Conservation (phyloP, 2,888 invertebrate genomes). For the Melanostoma scalare region DNA sequence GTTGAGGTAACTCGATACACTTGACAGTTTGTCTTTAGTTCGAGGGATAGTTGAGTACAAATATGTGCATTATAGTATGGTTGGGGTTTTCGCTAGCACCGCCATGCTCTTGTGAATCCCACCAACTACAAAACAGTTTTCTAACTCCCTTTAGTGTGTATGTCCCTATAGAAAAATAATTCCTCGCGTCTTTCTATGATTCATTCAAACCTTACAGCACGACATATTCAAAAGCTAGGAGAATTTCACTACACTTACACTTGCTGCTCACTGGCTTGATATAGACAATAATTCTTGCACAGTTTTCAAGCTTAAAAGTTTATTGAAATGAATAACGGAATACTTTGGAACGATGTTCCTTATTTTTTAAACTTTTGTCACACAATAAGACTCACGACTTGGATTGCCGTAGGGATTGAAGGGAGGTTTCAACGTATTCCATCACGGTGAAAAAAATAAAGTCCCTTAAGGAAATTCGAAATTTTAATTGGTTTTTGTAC, state of each 20-base stretch:
- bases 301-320: no score
- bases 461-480: no score
- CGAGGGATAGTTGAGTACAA: constrained; percentile 28
- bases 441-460: no score
- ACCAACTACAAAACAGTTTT: constrained; percentile 11
- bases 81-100: constrained; percentile 26
- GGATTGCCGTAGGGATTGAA: no score
- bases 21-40: constrained; percentile 46
- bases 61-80: constrained; percentile 37
- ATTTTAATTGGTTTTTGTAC: no score
- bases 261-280: no score
- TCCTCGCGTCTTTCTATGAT: constrained; percentile 43
- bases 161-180: constrained; percentile 17
- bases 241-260: constrained; percentile 1
- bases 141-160: constrained; percentile 5
- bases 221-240: not conserved
- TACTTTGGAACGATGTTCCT: no score
- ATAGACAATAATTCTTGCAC: no score
- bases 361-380: no score
- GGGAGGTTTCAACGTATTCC: no score
- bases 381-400: no score
- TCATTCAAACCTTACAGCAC: not conserved
- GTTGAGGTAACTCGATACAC: constrained; percentile 53
- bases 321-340: no score
- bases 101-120: constrained; percentile 4